These are phyloP conservation scores for Pterostichus madidus DNA, from an alignment of 2,888 invertebrate genomes.

Conservation along the genomic window DNA sequence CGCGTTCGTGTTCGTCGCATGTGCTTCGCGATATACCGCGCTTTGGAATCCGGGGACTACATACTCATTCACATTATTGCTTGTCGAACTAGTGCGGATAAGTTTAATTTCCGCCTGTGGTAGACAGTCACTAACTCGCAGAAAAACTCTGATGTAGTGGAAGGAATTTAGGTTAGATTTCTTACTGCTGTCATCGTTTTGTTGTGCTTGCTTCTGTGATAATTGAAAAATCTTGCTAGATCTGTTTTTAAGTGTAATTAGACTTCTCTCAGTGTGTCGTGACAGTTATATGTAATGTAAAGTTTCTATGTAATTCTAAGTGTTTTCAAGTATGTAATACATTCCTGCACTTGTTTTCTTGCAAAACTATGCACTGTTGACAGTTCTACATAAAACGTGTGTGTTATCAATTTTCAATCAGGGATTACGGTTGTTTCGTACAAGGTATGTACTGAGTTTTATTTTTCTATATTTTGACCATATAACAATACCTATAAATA, in stretches of 20 bases:
- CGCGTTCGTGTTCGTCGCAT: background rate
- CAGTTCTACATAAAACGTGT: conserved; percentile 16
- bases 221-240: background rate
- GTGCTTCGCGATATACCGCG: background rate
- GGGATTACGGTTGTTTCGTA: conserved; percentile 25
- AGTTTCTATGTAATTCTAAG: no score
- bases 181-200: conserved; percentile 10
- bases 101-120: conserved; percentile 16
- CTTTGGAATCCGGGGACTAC: no score
- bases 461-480: no score
- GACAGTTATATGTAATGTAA: background rate
- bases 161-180: conserved; percentile 40
- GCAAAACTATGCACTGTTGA: conserved; percentile 32
- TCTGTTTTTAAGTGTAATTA: conserved; percentile 6
- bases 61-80: no score
- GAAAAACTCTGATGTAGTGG: conserved; percentile 24
- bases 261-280: conserved; percentile 6
- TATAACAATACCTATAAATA: no score
- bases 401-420: conserved; percentile 32
- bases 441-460: background rate
- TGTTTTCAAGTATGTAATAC: conserved; percentile 16
- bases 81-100: background rate
- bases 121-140: background rate
- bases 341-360: conserved; percentile 18
- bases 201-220: conserved; percentile 31